Conservation (phyloP, 2,888 invertebrate species). For the Punctoribates punctum region DNA sequence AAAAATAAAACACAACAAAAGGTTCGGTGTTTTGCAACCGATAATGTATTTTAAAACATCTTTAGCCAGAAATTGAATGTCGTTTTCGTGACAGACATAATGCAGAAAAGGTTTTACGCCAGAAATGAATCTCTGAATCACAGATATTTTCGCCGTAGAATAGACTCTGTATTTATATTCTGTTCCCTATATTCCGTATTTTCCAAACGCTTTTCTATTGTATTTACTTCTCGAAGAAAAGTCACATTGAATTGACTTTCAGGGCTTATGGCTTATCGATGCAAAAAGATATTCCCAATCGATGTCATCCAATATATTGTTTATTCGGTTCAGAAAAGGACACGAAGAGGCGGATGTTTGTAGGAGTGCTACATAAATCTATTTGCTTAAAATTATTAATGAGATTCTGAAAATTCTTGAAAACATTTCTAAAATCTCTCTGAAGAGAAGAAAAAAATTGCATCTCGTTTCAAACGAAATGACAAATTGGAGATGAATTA, state of each 20-base stretch:
- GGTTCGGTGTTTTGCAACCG: neutral
- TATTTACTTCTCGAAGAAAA: neutral
- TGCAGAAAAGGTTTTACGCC: neutral
- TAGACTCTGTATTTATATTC: neutral
- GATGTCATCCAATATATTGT: conserved; percentile 18
- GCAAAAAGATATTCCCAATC: neutral
- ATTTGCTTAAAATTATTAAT: no score
- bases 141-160: neutral
- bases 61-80: neutral
- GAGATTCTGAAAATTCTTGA: no score
- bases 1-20: neutral
- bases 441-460: no score
- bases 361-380: no score
- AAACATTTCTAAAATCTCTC: no score
- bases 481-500: no score
- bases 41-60: conserved; percentile 9
- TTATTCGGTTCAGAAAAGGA: neutral
- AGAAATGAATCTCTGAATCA: conserved; percentile 6
- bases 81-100: conserved; percentile 22
- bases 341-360: neutral
- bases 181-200: neutral
- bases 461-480: no score
- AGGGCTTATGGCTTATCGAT: conserved; percentile 8
- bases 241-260: conserved; percentile 5
- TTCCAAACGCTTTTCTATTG: no score